These are phyloP conservation scores for Physocephala rufipes DNA, from an alignment of 2,888 invertebrate genomes.

Conservation along the genomic window DNA sequence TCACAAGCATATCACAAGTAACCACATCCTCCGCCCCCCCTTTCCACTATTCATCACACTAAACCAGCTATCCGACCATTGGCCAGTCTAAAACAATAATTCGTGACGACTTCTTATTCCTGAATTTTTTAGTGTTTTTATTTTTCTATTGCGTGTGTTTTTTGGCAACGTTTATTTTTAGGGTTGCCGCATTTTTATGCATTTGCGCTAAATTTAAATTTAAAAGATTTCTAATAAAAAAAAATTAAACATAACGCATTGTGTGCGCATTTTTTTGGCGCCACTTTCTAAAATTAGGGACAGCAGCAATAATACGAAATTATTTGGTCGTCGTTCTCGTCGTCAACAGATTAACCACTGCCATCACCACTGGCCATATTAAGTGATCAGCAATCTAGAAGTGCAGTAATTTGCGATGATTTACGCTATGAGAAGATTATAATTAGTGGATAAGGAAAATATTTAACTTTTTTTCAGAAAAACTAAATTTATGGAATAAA, in stretches of 20 bases:
- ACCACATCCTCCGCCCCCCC: no score
- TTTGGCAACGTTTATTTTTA: conserved; percentile 19
- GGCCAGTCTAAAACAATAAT: no score
- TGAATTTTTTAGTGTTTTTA: background rate
- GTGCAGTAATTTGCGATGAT: background rate
- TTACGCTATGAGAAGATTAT: no score
- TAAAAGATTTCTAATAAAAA: background rate
- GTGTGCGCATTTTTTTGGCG: conserved; percentile 28
- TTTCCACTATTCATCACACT: no score
- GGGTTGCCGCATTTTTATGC: conserved; percentile 27
- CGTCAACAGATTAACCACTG: conserved; percentile 1
- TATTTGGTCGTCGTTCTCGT: background rate
- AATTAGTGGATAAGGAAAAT: no score
- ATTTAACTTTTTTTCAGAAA: no score
- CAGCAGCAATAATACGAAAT: background rate
- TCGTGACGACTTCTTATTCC: no score
- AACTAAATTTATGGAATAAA: no score
- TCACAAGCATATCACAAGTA: no score
- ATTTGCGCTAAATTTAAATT: conserved; percentile 24
- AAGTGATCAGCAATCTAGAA: background rate
- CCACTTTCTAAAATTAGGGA: conserved; percentile 29
- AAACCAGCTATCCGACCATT: no score
- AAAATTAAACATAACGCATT: conserved; percentile 12
- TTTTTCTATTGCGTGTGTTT: background rate
- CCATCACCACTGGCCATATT: background rate